Conservation (phyloP, 2,113 vertebrate genomes). For the Terrapene triunguis region DNA sequence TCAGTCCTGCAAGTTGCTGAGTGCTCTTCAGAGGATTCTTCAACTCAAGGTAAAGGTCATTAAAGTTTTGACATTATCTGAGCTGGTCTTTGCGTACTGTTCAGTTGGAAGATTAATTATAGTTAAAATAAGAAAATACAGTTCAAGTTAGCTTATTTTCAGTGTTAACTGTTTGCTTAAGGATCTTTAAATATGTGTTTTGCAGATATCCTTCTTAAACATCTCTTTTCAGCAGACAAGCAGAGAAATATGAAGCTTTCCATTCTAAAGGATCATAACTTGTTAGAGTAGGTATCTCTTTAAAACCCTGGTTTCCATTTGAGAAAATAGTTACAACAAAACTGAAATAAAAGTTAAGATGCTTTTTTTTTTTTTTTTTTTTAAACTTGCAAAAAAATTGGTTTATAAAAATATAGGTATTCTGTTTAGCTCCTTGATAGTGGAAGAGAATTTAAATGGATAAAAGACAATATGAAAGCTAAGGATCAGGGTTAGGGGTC, state of each 20-base stretch:
- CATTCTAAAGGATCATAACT: slow-evolving; percentile 85
- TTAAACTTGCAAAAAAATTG: neutral
- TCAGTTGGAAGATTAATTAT: neutral
- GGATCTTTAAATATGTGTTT: neutral
- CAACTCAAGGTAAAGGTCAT: neutral
- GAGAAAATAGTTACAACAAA: neutral
- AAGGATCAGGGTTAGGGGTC: neutral
- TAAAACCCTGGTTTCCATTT: neutral
- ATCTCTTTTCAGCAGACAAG: slow-evolving; percentile 79
- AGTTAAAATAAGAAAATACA: neutral
- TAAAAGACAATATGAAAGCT: neutral
- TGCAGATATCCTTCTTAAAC: slow-evolving; percentile 83
- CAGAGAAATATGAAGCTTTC: slow-evolving; percentile 87
- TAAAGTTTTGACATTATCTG: neutral
- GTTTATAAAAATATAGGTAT: neutral
- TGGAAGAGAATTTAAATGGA: neutral
- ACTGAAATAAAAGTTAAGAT: neutral
- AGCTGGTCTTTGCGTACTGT: neutral
- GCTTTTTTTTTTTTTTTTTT: neutral
- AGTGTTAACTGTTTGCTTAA: neutral
- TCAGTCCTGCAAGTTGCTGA: neutral
- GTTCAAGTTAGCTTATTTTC: neutral
- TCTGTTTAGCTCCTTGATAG: neutral
- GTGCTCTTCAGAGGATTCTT: neutral
- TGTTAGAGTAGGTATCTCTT: slow-evolving; percentile 84